Conservation (phyloP, 2,888 invertebrate genomes). For the Dasypogon diadema region DNA sequence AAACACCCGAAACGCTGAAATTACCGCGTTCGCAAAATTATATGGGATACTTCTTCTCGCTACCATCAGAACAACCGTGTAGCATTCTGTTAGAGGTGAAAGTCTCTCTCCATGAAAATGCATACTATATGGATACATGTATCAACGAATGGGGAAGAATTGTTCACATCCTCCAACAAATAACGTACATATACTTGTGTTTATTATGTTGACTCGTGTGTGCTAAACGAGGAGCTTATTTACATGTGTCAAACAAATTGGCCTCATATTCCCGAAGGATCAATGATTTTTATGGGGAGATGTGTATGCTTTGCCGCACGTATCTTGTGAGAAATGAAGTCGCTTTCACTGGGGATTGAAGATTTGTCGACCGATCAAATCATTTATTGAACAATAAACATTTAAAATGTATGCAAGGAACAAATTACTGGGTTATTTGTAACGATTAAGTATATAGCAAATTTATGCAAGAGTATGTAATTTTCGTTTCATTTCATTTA, state of each 20-base stretch:
- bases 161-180: not conserved
- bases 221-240: constrained; percentile 40
- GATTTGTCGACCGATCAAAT: not conserved
- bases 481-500: no score
- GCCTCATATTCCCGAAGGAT: constrained; percentile 10
- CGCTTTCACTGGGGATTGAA: not conserved
- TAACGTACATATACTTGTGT: not conserved
- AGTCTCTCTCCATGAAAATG: not conserved
- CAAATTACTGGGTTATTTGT: not conserved
- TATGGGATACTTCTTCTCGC: not conserved
- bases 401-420: not conserved
- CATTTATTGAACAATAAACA: constrained; percentile 18
- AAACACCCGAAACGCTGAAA: constrained; percentile 20
- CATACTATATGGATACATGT: not conserved
- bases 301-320: not conserved
- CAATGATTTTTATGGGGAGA: not conserved
- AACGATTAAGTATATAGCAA: no score
- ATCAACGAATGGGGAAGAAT: not conserved
- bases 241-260: constrained; percentile 40
- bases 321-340: not conserved
- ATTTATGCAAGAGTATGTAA: no score
- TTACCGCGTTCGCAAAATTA: constrained; percentile 21
- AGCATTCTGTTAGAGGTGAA: not conserved
- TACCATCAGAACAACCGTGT: not conserved
- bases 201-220: constrained; percentile 34